Evolutionary conservation across 2,797 vertebrate genomes (phyloP).

Genomic region (Falco peregrinus): DNA sequence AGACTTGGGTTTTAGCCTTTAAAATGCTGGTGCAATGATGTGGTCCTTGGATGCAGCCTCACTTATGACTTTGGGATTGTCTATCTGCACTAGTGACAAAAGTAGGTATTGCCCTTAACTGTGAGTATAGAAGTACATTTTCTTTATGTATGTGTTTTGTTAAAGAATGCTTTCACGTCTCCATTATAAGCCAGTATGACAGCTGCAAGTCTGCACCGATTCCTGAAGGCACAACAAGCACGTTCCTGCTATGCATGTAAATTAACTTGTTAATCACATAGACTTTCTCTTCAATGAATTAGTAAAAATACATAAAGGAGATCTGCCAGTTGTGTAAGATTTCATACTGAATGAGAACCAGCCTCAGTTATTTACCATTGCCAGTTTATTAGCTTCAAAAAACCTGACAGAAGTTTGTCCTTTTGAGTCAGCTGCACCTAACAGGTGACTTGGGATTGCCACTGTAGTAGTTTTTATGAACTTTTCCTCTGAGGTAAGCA

Average conservation of each 20-base stretch:
- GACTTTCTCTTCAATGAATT: neutral
- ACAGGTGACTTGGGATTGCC: neutral
- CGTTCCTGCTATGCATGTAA: neutral
- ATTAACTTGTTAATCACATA: neutral
- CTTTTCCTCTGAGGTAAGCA: too few species aligned
- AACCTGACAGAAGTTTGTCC: neutral
- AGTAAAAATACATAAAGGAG: neutral
- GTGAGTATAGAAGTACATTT: neutral
- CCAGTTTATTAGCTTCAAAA: neutral
- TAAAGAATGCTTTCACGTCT: neutral
- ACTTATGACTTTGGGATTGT: constrained; percentile 79
- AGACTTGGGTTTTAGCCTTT: constrained; percentile 74
- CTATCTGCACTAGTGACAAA: constrained; percentile 83
- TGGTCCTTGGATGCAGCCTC: constrained; percentile 82
- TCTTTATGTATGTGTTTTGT: neutral
- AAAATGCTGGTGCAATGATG: constrained; percentile 79
- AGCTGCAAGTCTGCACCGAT: neutral
- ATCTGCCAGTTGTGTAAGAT: neutral
- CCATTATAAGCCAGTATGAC: neutral
- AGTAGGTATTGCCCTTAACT: constrained; percentile 67
- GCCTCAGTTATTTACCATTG: neutral
- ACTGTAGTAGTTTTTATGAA: neutral
- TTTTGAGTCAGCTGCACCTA: neutral
- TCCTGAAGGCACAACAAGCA: neutral
- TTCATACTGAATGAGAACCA: neutral